phyloP scores from a whole-genome alignment of 2,888 invertebrate genomes.

The Pseudolycoriella hygida region DNA sequence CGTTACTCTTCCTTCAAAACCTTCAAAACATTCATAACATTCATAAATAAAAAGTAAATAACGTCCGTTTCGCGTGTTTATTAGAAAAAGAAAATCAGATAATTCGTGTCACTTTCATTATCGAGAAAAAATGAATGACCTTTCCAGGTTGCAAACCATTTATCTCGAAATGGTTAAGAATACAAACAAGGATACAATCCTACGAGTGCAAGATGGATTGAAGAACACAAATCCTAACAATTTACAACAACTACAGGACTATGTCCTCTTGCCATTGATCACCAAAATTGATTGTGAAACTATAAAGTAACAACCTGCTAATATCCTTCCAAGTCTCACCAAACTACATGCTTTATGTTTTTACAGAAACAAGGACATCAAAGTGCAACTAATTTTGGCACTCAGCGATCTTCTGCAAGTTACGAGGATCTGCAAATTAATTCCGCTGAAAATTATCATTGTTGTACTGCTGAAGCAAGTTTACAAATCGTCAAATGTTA shows the following conservation, averaged over 20 bases:
- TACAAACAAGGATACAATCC: too few species aligned
- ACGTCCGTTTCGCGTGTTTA: too few species aligned
- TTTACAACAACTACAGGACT: constrained; percentile 20
- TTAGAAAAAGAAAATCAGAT: too few species aligned
- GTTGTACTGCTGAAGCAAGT: constrained; percentile 21
- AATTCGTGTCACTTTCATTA: too few species aligned
- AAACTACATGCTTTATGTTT: not conserved
- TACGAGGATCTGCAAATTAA: constrained; percentile 19
- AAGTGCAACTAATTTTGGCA: constrained; percentile 19
- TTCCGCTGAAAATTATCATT: constrained; percentile 21
- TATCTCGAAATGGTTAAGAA: too few species aligned
- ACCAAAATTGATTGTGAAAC: constrained; percentile 19
- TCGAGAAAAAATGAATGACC: too few species aligned
- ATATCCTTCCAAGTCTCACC: not conserved
- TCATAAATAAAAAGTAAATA: too few species aligned
- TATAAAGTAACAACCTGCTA: not conserved
- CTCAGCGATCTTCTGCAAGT: constrained; percentile 19
- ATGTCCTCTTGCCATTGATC: constrained; percentile 23
- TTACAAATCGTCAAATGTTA: constrained; percentile 14
- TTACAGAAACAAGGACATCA: constrained; percentile 20
- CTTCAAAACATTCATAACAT: too few species aligned
- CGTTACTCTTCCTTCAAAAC: too few species aligned
- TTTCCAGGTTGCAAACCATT: too few species aligned
- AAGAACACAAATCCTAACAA: too few species aligned
- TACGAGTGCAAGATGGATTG: too few species aligned